Evolutionary conservation across 2,888 invertebrate genomes (phyloP).

Genomic region (Leucophenga maculata): DNA sequence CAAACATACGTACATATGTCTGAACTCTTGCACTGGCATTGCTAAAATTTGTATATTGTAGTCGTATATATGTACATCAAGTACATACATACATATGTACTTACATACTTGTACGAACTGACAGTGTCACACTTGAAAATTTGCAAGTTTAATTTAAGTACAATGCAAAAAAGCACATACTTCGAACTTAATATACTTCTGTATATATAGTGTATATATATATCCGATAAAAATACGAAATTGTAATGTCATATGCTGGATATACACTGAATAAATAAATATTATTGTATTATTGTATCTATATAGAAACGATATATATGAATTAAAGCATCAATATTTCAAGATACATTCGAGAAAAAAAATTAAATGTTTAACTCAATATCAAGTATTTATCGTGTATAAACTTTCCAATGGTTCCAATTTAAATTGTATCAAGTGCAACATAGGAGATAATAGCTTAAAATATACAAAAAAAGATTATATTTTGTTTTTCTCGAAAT

Average conservation of each 20-base stretch:
- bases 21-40: not conserved
- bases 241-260: conserved; percentile 27
- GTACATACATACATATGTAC: conserved; percentile 27
- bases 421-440: no score
- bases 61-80: conserved; percentile 38
- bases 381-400: no score
- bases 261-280: conserved; percentile 22
- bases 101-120: not conserved
- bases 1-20: not conserved
- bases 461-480: no score
- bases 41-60: conserved; percentile 54
- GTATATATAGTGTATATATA: not conserved
- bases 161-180: not conserved
- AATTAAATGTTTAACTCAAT: no score
- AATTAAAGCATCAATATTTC: no score
- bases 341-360: no score
- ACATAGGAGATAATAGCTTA: no score
- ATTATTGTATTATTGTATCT: no score
- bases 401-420: no score
- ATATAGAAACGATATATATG: no score
- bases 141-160: not conserved
- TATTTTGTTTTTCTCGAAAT: no score
- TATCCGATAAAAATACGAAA: not conserved
- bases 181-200: not conserved
- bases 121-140: not conserved